These are phyloP conservation scores for Formicarius rufipectus DNA, from an alignment of 2,113 vertebrate genomes.

Conservation along the genomic window DNA sequence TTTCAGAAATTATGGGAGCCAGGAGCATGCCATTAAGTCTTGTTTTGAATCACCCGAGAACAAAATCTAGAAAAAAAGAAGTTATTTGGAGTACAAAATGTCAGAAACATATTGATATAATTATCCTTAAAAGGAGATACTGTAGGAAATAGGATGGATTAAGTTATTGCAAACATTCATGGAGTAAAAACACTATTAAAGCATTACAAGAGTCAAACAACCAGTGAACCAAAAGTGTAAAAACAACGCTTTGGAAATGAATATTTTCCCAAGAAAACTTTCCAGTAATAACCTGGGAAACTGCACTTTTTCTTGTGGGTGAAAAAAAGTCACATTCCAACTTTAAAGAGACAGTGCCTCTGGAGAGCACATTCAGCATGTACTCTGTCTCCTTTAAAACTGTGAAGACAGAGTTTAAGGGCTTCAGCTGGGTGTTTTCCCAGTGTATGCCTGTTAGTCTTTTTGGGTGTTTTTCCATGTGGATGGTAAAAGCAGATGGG, in stretches of 20 bases:
- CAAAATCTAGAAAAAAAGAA: background rate
- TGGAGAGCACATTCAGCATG: background rate
- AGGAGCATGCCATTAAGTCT: background rate
- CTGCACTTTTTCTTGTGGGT: constrained; percentile 19
- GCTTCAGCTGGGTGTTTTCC: background rate
- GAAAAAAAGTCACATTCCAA: background rate
- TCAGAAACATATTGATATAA: constrained; percentile 21
- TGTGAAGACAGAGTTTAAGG: background rate
- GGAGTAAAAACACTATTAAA: constrained; percentile 29
- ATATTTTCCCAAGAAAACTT: constrained; percentile 55
- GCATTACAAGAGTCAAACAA: background rate
- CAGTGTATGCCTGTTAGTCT: background rate
- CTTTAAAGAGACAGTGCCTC: constrained; percentile 46
- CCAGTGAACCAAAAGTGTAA: constrained; percentile 44
- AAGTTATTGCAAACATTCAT: constrained; percentile 28
- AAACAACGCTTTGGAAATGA: constrained; percentile 16
- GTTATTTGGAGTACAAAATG: background rate
- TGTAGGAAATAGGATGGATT: constrained; percentile 33
- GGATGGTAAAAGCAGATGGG: background rate
- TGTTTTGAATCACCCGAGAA: background rate
- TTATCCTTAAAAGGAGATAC: constrained; percentile 43
- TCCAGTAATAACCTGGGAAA: constrained; percentile 60
- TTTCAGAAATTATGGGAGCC: background rate
- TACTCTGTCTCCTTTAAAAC: background rate
- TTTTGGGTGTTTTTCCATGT: constrained; percentile 9